Base-by-base conservation (phyloP, 2,888 invertebrate genomes). In the Polyommatus icarus region DNA sequence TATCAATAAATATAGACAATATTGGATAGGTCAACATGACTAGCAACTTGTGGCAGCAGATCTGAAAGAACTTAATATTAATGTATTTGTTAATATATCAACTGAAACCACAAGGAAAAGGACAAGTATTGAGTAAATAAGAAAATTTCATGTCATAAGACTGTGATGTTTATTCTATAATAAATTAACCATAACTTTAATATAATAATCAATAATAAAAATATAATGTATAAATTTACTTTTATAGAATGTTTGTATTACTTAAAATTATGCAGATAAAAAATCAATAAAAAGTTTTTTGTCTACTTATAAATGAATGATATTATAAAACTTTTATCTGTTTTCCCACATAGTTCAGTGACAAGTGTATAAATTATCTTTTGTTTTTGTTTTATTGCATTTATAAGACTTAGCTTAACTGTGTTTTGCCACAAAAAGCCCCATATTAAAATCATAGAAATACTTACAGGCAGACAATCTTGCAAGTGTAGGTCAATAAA, bases 1-100 rank as follows among this genome's bases (percentile, higher is more conserved):
- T 93, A 29, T 84, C 87, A 81, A 88, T 93, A 82, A 92, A 92
- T 84, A 88, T 92, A 84, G 92, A 92, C 81, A 90, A 89, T 82
- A 89, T 93, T 83, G 82, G 86, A 46, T 92, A 84, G 81, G 3
- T 18, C 1, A n/a, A 46, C 20, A 24, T 10, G 10, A 1, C 36
- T 20, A 73, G 67, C 18, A 54, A 54, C 54, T 54, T 54, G 5
- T 1, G 3, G 12, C 18, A 15, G 4, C 18, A 54, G 54, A 54
- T 54, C 54, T 0, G 1, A 18, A 46, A 46, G 46, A 46, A 46
- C 40, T 10, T 8, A 40, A 40, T 10, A 10, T 10, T 8, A 40
- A 24, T 24, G 24, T 24, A 24, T 24, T 24, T 24, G 24, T 24
- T 24, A 24, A 24, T 24, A 24, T 46, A 46, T 46, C 10, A 46